Evolutionary conservation across 30 jellyfish, hydroid and myxozoan species (phyloP).

Genomic region (Rhopilema esculentum): DNA sequence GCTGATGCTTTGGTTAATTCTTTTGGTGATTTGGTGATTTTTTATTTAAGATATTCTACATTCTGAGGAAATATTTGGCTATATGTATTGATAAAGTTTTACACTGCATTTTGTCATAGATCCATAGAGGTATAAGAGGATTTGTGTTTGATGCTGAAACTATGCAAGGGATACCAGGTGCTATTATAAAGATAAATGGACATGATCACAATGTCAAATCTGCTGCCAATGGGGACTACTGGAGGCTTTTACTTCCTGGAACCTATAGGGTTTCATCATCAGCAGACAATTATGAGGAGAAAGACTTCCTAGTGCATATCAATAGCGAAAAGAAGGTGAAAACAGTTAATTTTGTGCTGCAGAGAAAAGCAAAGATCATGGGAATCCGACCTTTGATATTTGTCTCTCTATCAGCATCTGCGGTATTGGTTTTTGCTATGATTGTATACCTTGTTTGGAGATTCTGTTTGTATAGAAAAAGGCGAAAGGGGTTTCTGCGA

Average conservation of each 20-base stretch:
- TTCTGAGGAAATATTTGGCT: not conserved
- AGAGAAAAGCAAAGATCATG: conserved; percentile 55
- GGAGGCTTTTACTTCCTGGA: conserved; percentile 96
- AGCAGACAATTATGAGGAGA: conserved; percentile 80
- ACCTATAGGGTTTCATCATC: conserved; percentile 84
- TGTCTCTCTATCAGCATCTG: conserved; percentile 79
- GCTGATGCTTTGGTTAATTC: no score
- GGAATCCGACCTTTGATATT: conserved; percentile 82
- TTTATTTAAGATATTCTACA: not conserved
- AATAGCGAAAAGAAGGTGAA: conserved; percentile 66
- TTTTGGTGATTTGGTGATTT: no score
- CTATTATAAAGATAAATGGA: conserved; percentile 73
- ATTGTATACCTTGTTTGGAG: conserved; percentile 53
- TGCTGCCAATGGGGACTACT: conserved; percentile 90
- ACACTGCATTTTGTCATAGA: conserved; percentile 37
- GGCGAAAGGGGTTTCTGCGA: conserved; percentile 58
- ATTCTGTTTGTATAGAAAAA: conserved; percentile 57
- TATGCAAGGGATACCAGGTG: conserved; percentile 80
- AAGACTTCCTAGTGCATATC: conserved; percentile 70
- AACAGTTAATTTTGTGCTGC: conserved; percentile 70
- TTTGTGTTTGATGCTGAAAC: conserved; percentile 77
- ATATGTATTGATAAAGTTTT: not conserved
- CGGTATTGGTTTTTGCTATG: conserved; percentile 66
- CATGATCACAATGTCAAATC: conserved; percentile 82
- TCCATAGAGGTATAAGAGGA: conserved; percentile 92